A percentile compares a stretch with the other conserved stretches of the same genome.
Conservation (phyloP, 2,797 vertebrate species). For the Sebastes steindachneri region DNA sequence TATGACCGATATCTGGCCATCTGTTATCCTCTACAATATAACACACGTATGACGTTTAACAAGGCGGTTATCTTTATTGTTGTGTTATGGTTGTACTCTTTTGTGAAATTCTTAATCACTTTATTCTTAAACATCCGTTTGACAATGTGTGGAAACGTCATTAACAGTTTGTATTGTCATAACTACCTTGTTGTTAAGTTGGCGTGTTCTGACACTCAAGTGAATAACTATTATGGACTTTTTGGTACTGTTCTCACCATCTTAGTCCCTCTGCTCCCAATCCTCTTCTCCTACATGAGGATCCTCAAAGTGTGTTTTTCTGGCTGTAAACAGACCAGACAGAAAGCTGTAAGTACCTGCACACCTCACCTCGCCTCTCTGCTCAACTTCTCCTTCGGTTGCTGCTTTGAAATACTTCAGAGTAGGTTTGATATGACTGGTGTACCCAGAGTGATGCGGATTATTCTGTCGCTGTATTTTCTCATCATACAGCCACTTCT, state of each 20-base stretch:
- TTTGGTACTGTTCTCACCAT: constrained; percentile 4
- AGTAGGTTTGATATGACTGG: constrained; percentile 42
- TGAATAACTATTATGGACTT: constrained; percentile 62
- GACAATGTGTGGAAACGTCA: constrained; percentile 57
- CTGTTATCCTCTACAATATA: constrained; percentile 68
- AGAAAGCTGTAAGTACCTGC: constrained; percentile 51
- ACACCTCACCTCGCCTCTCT: constrained; percentile 54
- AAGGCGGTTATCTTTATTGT: constrained; percentile 31
- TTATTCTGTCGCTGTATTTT: constrained; percentile 53
- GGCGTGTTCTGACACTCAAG: constrained; percentile 52
- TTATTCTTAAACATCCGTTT: constrained; percentile 50
- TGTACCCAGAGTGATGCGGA: background rate
- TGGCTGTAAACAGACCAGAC: constrained; percentile 22
- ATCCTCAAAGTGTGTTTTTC: constrained; percentile 45
- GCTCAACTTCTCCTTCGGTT: constrained; percentile 46
- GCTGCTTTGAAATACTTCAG: constrained; percentile 51
- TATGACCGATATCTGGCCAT: constrained; percentile 74
- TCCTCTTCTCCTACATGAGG: constrained; percentile 44
- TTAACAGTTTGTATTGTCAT: constrained; percentile 62
- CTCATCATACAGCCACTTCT: constrained; percentile 40
- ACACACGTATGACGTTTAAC: constrained; percentile 43
- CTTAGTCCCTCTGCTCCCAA: constrained; percentile 38
- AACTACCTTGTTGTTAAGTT: constrained; percentile 61
- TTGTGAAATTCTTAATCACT: constrained; percentile 26
- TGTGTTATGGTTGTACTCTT: constrained; percentile 46